Percentiles rank a stretch among this genome's conserved stretches.
phyloP scores from a whole-genome alignment of 1,140 invertebrate genomes.

The Drosophila obscura region DNA sequence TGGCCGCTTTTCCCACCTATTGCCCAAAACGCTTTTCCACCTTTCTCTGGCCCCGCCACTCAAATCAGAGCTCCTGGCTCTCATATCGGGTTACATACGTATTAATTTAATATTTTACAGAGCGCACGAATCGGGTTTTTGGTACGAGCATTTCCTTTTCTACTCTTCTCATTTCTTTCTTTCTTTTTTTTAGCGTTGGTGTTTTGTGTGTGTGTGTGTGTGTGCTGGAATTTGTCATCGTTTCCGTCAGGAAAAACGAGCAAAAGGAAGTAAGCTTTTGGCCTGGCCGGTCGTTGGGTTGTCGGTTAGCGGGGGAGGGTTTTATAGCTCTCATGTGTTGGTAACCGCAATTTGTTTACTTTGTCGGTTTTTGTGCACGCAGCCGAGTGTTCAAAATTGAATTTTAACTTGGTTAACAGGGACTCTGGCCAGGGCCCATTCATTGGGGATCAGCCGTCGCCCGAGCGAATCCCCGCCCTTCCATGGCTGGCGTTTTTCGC shows the following conservation, averaged over 20 bases:
- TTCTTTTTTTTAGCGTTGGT: background rate
- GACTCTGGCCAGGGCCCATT: slow-evolving; percentile 43
- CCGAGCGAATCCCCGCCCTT: slow-evolving; percentile 4
- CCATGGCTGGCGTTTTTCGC: slow-evolving; percentile 29
- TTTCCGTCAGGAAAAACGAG: slow-evolving; percentile 32
- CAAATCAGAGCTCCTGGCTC: slow-evolving; percentile 42
- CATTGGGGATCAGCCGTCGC: slow-evolving; percentile 48
- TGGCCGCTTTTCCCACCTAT: slow-evolving; percentile 5
- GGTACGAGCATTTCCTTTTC: slow-evolving; percentile 21
- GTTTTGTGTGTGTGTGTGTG: too few relatives aligned
- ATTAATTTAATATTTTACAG: slow-evolving; percentile 70
- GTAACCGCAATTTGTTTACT: slow-evolving; percentile 75
- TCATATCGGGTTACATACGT: slow-evolving; percentile 57
- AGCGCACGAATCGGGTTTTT: slow-evolving; percentile 31
- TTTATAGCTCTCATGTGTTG: slow-evolving; percentile 59
- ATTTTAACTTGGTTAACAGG: slow-evolving; percentile 74
- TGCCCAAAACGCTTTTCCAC: slow-evolving; percentile 4
- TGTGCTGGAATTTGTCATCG: slow-evolving; percentile 39
- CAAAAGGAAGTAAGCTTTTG: slow-evolving; percentile 38
- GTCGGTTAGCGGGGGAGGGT: slow-evolving; percentile 3
- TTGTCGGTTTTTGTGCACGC: slow-evolving; percentile 74
- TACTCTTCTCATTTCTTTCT: background rate
- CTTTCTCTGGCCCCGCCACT: background rate
- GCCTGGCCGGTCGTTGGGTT: slow-evolving; percentile 13
- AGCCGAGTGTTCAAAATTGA: slow-evolving; percentile 73